Conservation (phyloP, 2,888 invertebrate species). For the Halocaridina rubra region DNA sequence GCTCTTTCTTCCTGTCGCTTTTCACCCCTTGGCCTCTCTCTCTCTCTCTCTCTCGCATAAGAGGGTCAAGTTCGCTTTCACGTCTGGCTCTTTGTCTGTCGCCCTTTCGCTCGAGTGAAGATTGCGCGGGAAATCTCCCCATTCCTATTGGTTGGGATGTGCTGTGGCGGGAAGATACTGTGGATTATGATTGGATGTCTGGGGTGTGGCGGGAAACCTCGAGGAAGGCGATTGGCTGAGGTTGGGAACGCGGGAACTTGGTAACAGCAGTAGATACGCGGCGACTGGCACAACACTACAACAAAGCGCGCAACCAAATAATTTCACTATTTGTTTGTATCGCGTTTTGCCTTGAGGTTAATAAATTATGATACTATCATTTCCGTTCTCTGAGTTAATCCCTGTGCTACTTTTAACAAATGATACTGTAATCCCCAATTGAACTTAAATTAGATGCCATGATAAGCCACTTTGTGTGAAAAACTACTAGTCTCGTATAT, state of each 20-base stretch:
- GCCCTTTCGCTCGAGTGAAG: background rate
- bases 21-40: background rate
- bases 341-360: too few relatives aligned
- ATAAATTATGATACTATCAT: too few relatives aligned
- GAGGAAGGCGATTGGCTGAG: background rate
- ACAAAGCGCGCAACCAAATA: too few relatives aligned
- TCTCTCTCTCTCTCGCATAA: slow-evolving; percentile 6
- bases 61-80: slow-evolving; percentile 24
- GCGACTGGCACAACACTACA: background rate
- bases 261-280: slow-evolving; percentile 1
- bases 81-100: slow-evolving; percentile 16
- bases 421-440: too few relatives aligned
- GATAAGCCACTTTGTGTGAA: too few relatives aligned
- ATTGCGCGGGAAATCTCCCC: background rate
- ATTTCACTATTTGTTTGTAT: too few relatives aligned
- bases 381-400: too few relatives aligned
- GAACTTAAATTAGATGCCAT: too few relatives aligned
- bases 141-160: background rate
- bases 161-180: background rate
- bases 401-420: too few relatives aligned
- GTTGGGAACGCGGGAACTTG: background rate
- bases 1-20: background rate
- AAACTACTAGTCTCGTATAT: too few relatives aligned
- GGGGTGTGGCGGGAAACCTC: background rate
- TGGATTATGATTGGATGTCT: background rate